Conservation (phyloP, 2,888 invertebrate genomes). For the Nomada fabriciana region DNA sequence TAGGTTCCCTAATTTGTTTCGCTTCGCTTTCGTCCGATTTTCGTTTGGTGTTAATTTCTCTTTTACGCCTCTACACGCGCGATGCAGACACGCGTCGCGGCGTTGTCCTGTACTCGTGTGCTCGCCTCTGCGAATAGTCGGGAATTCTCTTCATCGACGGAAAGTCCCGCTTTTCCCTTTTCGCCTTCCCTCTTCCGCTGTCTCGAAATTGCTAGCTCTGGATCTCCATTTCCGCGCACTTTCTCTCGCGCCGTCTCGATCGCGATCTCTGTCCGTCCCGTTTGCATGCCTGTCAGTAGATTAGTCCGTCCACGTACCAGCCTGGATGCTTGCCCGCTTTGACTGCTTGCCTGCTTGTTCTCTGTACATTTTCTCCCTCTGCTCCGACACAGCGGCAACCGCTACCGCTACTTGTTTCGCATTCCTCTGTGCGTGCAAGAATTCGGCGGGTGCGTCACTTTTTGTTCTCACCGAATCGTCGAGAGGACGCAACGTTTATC, state of each 20-base stretch:
- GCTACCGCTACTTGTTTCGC: too few relatives aligned
- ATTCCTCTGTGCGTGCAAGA: neutral
- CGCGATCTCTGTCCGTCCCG: neutral
- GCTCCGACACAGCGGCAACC: too few relatives aligned
- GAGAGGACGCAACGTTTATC: neutral
- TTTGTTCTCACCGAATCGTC: neutral
- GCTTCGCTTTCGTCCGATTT: slow-evolving; percentile 25
- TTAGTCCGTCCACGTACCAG: too few relatives aligned
- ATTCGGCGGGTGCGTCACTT: neutral
- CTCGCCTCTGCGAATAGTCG: slow-evolving; percentile 8
- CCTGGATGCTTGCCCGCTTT: neutral
- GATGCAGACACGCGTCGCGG: neutral
- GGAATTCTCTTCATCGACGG: neutral
- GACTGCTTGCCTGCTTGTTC: slow-evolving; percentile 1
- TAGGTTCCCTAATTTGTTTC: neutral
- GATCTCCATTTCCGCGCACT: neutral
- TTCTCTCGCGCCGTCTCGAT: neutral
- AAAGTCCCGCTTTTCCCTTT: neutral
- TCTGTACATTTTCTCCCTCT: neutral
- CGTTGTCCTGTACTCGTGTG: neutral
- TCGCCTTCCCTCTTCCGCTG: neutral
- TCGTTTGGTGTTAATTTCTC: neutral
- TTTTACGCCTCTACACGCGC: neutral
- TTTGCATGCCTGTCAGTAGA: neutral
- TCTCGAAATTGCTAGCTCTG: too few relatives aligned